Percentiles rank a stretch among this genome's conserved stretches.
Evolutionary conservation across 1,140 invertebrate species (phyloP).

Genomic region (Trachelipus rathkii): DNA sequence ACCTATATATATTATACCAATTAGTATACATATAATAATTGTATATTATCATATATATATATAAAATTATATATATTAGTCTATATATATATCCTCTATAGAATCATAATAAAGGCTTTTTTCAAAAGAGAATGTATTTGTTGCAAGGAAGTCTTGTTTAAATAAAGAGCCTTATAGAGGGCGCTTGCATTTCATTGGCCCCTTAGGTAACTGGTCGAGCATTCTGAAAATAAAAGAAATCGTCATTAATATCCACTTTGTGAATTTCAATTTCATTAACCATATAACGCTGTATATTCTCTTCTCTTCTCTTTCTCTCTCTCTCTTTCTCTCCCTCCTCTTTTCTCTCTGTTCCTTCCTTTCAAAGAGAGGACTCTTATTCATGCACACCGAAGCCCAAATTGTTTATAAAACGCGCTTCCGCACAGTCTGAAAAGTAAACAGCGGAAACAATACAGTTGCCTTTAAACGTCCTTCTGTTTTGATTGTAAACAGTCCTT

Average conservation of each 20-base stretch:
- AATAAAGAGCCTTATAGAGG: too few species aligned
- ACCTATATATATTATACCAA: too few species aligned
- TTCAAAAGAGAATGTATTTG: too few species aligned
- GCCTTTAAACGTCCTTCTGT: conserved; percentile 5
- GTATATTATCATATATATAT: too few species aligned
- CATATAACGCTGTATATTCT: not conserved
- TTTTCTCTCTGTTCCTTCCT: not conserved
- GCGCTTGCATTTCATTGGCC: not conserved
- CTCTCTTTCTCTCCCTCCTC: too few species aligned
- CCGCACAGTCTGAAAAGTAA: conserved; percentile 8
- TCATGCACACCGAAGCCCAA: conserved; percentile 7
- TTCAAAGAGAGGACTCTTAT: not conserved
- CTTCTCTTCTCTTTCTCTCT: not conserved
- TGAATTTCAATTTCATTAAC: conserved; percentile 9
- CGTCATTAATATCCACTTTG: conserved; percentile 1
- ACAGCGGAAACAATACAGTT: conserved; percentile 12
- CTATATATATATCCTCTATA: too few species aligned
- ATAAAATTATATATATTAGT: too few species aligned
- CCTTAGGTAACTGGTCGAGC: not conserved
- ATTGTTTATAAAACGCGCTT: conserved; percentile 9
- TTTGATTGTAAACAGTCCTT: conserved; percentile 3
- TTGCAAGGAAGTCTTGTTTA: too few species aligned
- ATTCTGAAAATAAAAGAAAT: not conserved
- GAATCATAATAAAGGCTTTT: too few species aligned
- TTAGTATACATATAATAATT: too few species aligned